Evolutionary conservation across 2,888 invertebrate species (phyloP).

Genomic region (Stenodema calcarata): DNA sequence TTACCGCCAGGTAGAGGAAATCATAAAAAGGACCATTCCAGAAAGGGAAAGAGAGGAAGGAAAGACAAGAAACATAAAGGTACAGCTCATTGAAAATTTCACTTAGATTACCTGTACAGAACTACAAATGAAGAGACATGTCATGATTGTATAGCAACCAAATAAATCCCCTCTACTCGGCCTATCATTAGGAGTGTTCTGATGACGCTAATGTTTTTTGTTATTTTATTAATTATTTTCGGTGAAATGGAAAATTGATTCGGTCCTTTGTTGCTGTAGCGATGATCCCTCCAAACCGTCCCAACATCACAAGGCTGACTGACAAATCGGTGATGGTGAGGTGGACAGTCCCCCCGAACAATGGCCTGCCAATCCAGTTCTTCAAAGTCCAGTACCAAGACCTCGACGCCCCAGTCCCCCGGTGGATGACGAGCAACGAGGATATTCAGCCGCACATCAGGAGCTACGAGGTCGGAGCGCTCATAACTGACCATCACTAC

Average conservation of each 20-base stretch:
- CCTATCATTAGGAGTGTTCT: too few species aligned
- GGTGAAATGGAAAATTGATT: not conserved
- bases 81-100: not conserved
- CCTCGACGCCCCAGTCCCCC: constrained; percentile 61
- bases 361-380: constrained; percentile 83
- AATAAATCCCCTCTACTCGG: too few species aligned
- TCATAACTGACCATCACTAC: constrained; percentile 77
- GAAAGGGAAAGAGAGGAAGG: constrained; percentile 60
- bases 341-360: constrained; percentile 82
- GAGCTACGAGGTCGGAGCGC: constrained; percentile 77
- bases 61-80: constrained; percentile 61
- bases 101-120: too few species aligned
- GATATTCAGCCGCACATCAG: constrained; percentile 81
- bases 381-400: constrained; percentile 85
- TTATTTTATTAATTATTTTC: too few species aligned
- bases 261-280: constrained; percentile 62
- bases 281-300: constrained; percentile 86
- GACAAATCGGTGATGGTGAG: constrained; percentile 92
- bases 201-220: too few species aligned
- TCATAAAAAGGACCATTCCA: constrained; percentile 57
- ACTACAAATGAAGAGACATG: too few species aligned
- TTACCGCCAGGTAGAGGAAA: constrained; percentile 27
- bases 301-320: constrained; percentile 83
- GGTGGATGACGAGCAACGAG: constrained; percentile 74
- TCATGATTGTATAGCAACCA: too few species aligned